Evolutionary conservation across 1,140 invertebrate genomes (phyloP), one percentile per base, ranked within the genome.

Genomic region (Aphelinus atriplicis): DNA sequence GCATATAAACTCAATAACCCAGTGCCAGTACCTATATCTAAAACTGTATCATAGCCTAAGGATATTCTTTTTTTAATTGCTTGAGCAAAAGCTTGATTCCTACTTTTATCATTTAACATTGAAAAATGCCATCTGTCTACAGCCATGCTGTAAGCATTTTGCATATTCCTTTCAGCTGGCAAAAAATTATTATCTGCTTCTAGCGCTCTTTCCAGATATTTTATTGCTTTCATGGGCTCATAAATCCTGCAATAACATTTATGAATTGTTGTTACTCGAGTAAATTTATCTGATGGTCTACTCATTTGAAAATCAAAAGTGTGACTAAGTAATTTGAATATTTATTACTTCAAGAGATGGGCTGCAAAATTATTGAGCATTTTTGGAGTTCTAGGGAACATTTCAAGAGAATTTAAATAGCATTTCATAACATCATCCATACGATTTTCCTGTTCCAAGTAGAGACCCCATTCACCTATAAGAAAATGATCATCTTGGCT

Each of bases 81-180:
- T 26, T 26, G 26, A 26, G 26, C 26, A 26, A 26, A 26, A 26
- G 26, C 26, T 26, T 26, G 26, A 26, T 26, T 26, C 26, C 26
- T 26, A 26, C 26, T 26, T 26, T 26, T 26, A 26, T 26, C 26
- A 88, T 95, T 95, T 3, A 95, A 81, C 94, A 95, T 95, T 71
- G 92, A 85, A 84, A 93, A 95, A 84, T 95, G 94, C 94, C 94
- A 95, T 60, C 94, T 85, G 77, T 94, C 92, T 50, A 95, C 89
- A 61, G 81, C 78, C 81, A 85, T 83, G 46, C 83, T 85, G n/a
- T 78, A 79, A 9, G 83, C 83, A 81, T 84, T 84, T 79, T 85
- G 80, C 55, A 83, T 79, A 69, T 84, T 85, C 78, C 83, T 79
- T 74, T 83, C 80, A 53, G 83, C 84, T 53, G 83, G 84, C 56